Conservation (phyloP, 1,140 invertebrate genomes). For the Papilio helenus region DNA sequence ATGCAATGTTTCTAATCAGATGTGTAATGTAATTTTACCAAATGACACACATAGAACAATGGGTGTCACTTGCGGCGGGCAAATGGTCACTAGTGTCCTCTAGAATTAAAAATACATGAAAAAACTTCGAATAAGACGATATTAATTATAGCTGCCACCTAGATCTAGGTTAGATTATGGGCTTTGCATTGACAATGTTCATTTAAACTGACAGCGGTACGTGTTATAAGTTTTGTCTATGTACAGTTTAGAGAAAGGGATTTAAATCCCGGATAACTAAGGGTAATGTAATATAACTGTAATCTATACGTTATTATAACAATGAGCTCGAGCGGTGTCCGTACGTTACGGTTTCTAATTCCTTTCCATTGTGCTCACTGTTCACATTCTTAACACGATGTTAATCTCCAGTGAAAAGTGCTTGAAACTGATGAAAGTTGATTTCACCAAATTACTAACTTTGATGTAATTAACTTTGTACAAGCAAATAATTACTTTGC, state of each 20-base stretch:
- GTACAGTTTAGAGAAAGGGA: not conserved
- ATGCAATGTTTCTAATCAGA: no score
- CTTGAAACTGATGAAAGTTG: conserved; percentile 25
- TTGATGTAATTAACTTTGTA: not conserved
- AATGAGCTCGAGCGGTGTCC: conserved; percentile 12
- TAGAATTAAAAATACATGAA: no score
- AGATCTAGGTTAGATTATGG: no score
- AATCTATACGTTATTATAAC: conserved; percentile 24
- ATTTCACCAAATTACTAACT: conserved; percentile 24
- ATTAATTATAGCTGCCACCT: no score
- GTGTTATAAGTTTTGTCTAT: not conserved
- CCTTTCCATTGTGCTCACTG: conserved; percentile 33
- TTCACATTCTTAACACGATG: conserved; percentile 32
- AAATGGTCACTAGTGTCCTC: no score
- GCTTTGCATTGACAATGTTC: no score
- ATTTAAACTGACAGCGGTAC: not conserved
- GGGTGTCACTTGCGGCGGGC: no score
- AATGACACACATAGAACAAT: no score
- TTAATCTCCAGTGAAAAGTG: conserved; percentile 31
- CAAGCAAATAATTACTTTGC: not conserved
- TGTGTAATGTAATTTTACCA: no score
- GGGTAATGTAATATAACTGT: conserved; percentile 10
- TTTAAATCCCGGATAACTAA: not conserved
- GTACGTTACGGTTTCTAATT: conserved; percentile 40
- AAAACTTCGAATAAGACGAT: no score